phyloP scores from a whole-genome alignment of 2,888 invertebrate genomes.

The Synanthedon vespiformis region DNA sequence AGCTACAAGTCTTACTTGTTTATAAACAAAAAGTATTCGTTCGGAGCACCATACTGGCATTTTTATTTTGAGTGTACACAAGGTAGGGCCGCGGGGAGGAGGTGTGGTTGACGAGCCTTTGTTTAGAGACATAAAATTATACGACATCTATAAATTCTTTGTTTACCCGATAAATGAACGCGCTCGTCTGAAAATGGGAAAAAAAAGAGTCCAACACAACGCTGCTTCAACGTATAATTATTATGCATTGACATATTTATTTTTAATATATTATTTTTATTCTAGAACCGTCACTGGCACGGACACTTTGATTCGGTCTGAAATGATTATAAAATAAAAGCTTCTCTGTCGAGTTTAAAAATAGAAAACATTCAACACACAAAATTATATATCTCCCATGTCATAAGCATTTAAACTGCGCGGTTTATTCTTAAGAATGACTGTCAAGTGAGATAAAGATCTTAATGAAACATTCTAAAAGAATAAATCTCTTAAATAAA shows the following conservation, averaged over 20 bases:
- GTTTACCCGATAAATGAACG: slow-evolving; percentile 61
- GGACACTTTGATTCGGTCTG: no score
- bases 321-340: no score
- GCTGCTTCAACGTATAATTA: not conserved
- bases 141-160: slow-evolving; percentile 67
- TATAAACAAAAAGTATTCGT: no score
- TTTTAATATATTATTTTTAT: no score
- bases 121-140: slow-evolving; percentile 68
- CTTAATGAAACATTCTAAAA: slow-evolving; percentile 32
- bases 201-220: slow-evolving; percentile 7
- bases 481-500: slow-evolving; percentile 47
- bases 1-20: no score
- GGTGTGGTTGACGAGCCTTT: slow-evolving; percentile 47
- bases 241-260: no score
- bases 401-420: slow-evolving; percentile 2
- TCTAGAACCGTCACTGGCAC: no score
- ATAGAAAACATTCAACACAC: not conserved
- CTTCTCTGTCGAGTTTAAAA: not conserved
- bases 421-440: slow-evolving; percentile 9
- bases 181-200: slow-evolving; percentile 32
- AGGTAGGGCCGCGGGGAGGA: slow-evolving; percentile 4
- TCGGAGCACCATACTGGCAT: no score
- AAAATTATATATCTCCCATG: not conserved
- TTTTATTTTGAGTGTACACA: not conserved
- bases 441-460: slow-evolving; percentile 23